Evolutionary conservation across 2,113 vertebrate genomes (phyloP).

Genomic region (Plecturocebus donacophilus): DNA sequence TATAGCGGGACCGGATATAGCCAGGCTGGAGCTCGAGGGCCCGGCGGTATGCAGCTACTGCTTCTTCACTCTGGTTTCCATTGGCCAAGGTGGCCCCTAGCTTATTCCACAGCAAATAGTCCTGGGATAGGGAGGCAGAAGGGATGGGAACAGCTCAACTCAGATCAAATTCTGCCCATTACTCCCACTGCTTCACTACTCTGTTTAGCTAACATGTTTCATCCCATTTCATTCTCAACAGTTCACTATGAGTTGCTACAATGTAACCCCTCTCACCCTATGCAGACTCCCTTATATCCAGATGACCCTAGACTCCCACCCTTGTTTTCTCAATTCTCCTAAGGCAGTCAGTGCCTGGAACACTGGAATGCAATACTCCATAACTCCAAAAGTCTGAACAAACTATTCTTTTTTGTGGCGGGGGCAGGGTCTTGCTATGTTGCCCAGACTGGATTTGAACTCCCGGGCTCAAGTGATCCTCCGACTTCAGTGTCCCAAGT

Average conservation of each 20-base stretch:
- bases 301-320: neutral
- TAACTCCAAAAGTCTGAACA: neutral
- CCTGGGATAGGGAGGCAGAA: slow-evolving; percentile 81
- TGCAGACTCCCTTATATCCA: neutral
- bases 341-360: neutral
- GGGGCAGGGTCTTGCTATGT: no score
- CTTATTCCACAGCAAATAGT: slow-evolving; percentile 98
- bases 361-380: neutral
- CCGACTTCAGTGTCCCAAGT: no score
- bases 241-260: neutral
- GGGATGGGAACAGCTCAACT: neutral
- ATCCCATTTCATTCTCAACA: neutral
- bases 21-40: slow-evolving; percentile 97
- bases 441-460: no score
- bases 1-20: slow-evolving; percentile 97
- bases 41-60: slow-evolving; percentile 94
- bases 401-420: no score
- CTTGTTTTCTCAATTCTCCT: neutral
- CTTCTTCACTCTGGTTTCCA: slow-evolving; percentile 96
- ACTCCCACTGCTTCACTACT: neutral
- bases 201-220: neutral
- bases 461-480: no score
- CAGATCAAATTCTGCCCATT: neutral
- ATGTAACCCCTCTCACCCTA: neutral
- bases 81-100: slow-evolving; percentile 97